These are phyloP conservation scores for Crypturellus undulatus DNA, from an alignment of 2,113 vertebrate genomes.

Conservation along the genomic window DNA sequence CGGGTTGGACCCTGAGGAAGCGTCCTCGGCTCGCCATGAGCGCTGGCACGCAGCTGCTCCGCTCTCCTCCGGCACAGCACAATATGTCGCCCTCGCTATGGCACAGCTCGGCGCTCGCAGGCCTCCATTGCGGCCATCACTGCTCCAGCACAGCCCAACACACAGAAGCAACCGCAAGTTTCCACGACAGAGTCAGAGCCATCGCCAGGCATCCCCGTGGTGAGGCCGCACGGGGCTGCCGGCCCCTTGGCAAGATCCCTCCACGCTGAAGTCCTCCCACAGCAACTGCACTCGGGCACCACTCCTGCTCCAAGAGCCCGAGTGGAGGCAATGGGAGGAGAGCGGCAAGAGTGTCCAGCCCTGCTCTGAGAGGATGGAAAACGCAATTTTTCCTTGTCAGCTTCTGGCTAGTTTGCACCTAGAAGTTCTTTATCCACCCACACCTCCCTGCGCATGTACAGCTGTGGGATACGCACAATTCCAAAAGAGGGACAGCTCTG, in stretches of 20 bases:
- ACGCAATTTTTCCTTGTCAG: rapidly evolving
- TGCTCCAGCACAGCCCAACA: rapidly evolving
- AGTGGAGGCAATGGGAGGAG: not conserved
- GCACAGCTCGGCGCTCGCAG: rapidly evolving
- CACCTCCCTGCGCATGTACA: not conserved
- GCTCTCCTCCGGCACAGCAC: too few relatives aligned
- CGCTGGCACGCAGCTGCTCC: not conserved
- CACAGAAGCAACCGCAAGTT: not conserved
- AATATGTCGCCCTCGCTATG: not conserved
- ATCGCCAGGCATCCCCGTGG: not conserved
- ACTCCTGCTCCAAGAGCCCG: not conserved
- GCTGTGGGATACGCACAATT: not conserved
- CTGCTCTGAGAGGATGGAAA: not conserved
- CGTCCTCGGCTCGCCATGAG: not conserved
- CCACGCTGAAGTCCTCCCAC: not conserved
- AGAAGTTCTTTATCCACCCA: not conserved
- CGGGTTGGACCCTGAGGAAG: too few relatives aligned
- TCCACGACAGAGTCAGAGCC: not conserved
- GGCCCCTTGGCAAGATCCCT: not conserved
- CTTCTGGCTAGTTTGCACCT: not conserved
- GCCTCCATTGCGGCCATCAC: not conserved
- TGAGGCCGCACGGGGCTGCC: not conserved
- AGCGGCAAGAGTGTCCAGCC: not conserved
- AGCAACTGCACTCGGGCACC: not conserved
- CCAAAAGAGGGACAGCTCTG: not conserved